Conservation (phyloP, 2,113 vertebrate species). For the Diadophis punctatus region DNA sequence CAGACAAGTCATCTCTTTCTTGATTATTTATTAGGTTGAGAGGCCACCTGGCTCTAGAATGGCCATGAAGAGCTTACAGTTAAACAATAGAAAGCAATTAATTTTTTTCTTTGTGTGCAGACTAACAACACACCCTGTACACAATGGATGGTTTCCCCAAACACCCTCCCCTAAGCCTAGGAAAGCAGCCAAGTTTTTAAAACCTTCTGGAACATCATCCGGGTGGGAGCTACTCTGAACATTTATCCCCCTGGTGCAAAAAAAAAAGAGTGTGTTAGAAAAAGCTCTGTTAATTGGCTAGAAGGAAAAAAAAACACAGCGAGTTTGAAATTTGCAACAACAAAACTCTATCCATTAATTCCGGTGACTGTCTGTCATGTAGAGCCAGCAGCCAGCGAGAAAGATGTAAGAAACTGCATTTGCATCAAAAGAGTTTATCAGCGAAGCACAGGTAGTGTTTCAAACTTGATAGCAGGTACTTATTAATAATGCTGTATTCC, state of each 20-base stretch:
- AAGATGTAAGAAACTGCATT: background rate
- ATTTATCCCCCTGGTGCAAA: background rate
- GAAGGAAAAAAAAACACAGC: background rate
- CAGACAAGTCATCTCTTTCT: background rate
- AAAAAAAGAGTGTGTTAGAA: background rate
- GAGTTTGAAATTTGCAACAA: background rate
- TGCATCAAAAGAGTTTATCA: conserved; percentile 27
- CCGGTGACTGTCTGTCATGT: conserved; percentile 11
- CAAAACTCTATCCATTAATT: background rate
- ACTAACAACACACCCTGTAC: background rate
- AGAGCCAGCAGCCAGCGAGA: conserved; percentile 20
- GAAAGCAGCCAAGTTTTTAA: background rate
- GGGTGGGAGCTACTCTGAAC: background rate
- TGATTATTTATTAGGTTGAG: background rate
- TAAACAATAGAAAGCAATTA: background rate
- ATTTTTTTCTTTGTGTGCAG: background rate
- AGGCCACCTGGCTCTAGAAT: background rate
- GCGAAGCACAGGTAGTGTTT: background rate
- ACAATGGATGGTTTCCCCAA: background rate
- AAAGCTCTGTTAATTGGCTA: background rate
- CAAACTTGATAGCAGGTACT: conserved; percentile 14
- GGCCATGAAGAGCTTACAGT: background rate
- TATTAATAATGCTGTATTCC: background rate
- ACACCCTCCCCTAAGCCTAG: background rate
- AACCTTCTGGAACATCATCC: background rate